Evolutionary conservation across 2,113 vertebrate genomes (phyloP).

Genomic region (Chamaetylas fuelleborni): DNA sequence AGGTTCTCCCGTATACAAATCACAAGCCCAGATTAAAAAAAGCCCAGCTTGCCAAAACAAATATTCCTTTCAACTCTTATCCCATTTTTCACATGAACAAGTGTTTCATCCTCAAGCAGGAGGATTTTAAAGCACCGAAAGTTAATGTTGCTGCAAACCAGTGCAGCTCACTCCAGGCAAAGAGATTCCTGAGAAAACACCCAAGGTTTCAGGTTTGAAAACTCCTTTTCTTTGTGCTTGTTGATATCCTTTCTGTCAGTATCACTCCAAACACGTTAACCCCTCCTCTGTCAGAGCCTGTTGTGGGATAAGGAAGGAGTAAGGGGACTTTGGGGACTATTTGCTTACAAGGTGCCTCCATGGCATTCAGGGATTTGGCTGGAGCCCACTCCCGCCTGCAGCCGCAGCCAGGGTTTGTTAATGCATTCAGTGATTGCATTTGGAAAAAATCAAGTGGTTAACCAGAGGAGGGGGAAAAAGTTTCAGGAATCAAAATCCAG

Average conservation of each 20-base stretch:
- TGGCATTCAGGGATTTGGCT: background rate
- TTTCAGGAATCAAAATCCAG: slow-evolving; percentile 64
- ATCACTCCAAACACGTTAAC: background rate
- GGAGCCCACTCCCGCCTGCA: slow-evolving; percentile 30
- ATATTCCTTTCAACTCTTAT: slow-evolving; percentile 33
- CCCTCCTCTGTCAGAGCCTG: background rate
- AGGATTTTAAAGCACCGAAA: background rate
- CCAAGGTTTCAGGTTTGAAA: background rate
- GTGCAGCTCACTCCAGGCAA: background rate
- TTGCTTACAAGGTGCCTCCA: slow-evolving; percentile 50
- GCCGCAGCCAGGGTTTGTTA: slow-evolving; percentile 43
- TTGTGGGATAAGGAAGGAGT: background rate
- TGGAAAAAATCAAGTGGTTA: slow-evolving; percentile 76
- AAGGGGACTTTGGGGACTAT: background rate
- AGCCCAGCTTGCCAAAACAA: slow-evolving; percentile 43
- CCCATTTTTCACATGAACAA: slow-evolving; percentile 19
- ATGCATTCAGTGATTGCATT: slow-evolving; percentile 65
- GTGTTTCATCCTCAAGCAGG: slow-evolving; percentile 14
- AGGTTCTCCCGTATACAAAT: slow-evolving; percentile 46
- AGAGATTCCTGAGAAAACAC: background rate
- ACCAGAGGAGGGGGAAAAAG: slow-evolving; percentile 59
- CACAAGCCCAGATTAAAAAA: slow-evolving; percentile 4
- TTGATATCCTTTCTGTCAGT: background rate
- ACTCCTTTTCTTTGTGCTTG: background rate
- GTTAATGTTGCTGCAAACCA: background rate